Conservation (phyloP, 2,888 invertebrate genomes). For the Lagria hirta region DNA sequence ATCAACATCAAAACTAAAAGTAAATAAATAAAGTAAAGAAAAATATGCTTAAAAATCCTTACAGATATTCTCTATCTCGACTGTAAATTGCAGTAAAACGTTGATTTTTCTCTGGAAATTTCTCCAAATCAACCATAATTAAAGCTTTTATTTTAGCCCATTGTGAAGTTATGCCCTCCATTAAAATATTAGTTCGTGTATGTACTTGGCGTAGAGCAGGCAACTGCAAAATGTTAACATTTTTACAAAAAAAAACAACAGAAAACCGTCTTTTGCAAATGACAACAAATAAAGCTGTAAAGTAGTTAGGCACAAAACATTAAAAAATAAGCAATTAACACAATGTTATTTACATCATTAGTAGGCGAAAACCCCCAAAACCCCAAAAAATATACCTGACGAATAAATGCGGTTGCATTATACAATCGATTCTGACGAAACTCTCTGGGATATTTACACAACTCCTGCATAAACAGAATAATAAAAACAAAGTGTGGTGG, state of each 20-base stretch:
- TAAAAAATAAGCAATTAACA: neutral
- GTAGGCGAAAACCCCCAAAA: conserved; percentile 4
- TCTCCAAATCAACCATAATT: conserved; percentile 67
- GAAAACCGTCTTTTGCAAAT: neutral
- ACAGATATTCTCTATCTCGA: conserved; percentile 90
- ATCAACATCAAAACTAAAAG: conserved; percentile 79
- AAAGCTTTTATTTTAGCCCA: conserved; percentile 61
- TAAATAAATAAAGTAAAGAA: too few species aligned
- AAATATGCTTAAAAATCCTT: conserved; percentile 55
- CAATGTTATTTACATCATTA: neutral
- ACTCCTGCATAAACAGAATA: conserved; percentile 57
- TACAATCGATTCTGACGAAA: conserved; percentile 63
- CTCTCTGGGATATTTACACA: conserved; percentile 63
- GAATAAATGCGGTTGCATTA: conserved; percentile 67
- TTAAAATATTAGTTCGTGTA: conserved; percentile 61
- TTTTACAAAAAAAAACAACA: conserved; percentile 2
- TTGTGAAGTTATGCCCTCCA: conserved; percentile 60
- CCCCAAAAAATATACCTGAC: conserved; percentile 54
- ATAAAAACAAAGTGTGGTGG: conserved; percentile 24
- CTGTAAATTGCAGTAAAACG: conserved; percentile 87
- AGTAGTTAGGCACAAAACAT: conserved; percentile 4
- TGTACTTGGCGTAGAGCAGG: conserved; percentile 65
- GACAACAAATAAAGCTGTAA: neutral
- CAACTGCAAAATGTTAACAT: conserved; percentile 54
- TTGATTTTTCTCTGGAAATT: conserved; percentile 77